A percentile compares a stretch with the other conserved stretches of the same genome.
Conservation (phyloP, 1,140 invertebrate species). For the Sitobion miscanthi region DNA sequence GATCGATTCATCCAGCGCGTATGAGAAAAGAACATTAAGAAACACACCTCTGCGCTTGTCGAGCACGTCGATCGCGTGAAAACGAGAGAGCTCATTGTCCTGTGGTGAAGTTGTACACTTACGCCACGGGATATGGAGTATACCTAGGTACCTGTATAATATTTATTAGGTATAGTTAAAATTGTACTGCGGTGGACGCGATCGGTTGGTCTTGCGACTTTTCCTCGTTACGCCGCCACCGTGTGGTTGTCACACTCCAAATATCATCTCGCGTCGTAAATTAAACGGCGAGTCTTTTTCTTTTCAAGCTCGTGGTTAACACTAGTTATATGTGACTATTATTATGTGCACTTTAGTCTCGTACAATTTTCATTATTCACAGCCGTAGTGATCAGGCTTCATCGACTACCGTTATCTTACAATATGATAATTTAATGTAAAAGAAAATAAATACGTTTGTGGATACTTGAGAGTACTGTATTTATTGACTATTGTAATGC, state of each 20-base stretch:
- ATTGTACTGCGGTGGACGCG: neutral
- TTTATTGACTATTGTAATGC: neutral
- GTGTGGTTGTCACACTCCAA: constrained; percentile 43
- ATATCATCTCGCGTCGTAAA: neutral
- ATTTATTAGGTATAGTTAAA: neutral
- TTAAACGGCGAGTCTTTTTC: neutral
- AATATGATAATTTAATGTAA: neutral
- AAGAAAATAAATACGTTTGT: neutral
- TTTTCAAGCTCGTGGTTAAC: neutral
- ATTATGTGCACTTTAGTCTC: neutral
- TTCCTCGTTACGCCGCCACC: neutral
- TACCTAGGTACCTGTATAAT: neutral
- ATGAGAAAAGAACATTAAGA: neutral
- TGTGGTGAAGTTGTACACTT: neutral
- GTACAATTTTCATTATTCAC: neutral
- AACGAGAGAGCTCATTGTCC: constrained; percentile 18
- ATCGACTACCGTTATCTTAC: neutral
- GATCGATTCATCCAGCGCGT: neutral
- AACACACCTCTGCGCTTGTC: neutral
- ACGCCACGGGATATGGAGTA: neutral
- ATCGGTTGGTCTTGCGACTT: constrained; percentile 10
- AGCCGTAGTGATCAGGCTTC: neutral
- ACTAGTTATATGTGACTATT: neutral
- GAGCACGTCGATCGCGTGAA: neutral
- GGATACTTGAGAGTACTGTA: neutral